Evolutionary conservation across 2,888 invertebrate species (phyloP), one percentile per base, ranked within the genome.

Genomic region (Phaonia tiefii): DNA sequence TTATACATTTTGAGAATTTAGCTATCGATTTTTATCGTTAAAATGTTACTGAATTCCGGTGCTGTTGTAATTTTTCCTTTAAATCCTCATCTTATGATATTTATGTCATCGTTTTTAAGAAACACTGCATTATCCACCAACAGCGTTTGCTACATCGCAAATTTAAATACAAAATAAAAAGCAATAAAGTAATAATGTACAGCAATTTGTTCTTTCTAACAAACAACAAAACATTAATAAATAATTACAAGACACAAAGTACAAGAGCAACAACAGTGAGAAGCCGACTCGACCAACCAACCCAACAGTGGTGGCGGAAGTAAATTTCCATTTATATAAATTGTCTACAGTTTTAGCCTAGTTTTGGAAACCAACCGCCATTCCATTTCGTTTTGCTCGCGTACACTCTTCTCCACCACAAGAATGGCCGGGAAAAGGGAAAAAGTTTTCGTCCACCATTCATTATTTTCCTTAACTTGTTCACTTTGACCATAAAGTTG

Each of bases 271-370:
- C 22, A n/a, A 13, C 54, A 13, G 42, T 60, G 13, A n/a, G 65
- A 46, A n/a, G n/a, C n/a, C n/a, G n/a, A n/a, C n/a, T n/a, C n/a
- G n/a, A n/a, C n/a, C n/a, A n/a, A n/a, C n/a, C n/a, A n/a, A 74
- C 46, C 20, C 54, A 54, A 60, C 54, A 70, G 60, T 76, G 80
- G 80, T 77, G 77, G 60, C 80, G 80, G 80, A 80, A 80, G 76
- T 77, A 54, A 80, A 76, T 58, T 51, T 65, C 74, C 74, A 71
- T 80, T 80, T 74, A 67, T 70, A 80, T 80, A 80, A 76, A 80
- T 80, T 22, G 74, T 80, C 74, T 80, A 74, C 70, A 74, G 58
- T 74, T 54, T 77, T 80, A 80, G 74, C 76, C 80, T 25, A 80
- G 80, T 76, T 77, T 76, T 74, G n/a, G n/a, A n/a, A n/a, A n/a